phyloP scores from a whole-genome alignment of 2,888 invertebrate genomes.

The Dione vanillae region DNA sequence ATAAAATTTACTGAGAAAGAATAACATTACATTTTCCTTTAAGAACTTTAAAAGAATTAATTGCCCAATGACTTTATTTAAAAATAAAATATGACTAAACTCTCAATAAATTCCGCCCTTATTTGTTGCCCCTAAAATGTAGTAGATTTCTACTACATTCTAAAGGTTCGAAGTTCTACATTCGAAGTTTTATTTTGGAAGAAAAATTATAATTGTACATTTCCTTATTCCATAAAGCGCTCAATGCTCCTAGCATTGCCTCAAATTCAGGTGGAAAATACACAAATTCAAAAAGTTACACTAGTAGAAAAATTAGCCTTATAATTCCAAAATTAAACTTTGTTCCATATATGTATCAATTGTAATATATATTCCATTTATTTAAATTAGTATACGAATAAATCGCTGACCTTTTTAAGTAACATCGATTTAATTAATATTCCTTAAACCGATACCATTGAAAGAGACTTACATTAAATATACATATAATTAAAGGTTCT shows the following conservation, averaged over 20 bases:
- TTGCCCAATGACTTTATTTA: background rate
- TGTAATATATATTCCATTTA: background rate
- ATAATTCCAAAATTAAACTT: too few species aligned
- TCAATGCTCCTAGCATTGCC: too few species aligned
- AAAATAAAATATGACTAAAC: background rate
- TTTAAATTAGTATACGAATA: background rate
- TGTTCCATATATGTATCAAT: too few species aligned
- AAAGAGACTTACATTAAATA: background rate
- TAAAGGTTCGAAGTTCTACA: too few species aligned
- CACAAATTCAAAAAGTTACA: too few species aligned
- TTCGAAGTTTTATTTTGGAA: too few species aligned
- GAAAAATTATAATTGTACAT: too few species aligned
- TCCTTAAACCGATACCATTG: background rate
- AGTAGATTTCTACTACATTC: too few species aligned
- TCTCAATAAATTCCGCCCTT: constrained; percentile 1
- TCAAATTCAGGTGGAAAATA: too few species aligned
- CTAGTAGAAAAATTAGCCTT: too few species aligned
- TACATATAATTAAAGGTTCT: constrained; percentile 5
- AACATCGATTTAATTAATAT: background rate
- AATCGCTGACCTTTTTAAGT: background rate
- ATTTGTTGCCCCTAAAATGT: background rate
- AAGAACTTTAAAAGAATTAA: background rate
- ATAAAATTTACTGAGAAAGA: too few species aligned
- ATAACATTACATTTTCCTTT: background rate
- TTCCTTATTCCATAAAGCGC: too few species aligned